Base-by-base conservation (phyloP, 2,888 invertebrate species). In the Prenolepis imparis region DNA sequence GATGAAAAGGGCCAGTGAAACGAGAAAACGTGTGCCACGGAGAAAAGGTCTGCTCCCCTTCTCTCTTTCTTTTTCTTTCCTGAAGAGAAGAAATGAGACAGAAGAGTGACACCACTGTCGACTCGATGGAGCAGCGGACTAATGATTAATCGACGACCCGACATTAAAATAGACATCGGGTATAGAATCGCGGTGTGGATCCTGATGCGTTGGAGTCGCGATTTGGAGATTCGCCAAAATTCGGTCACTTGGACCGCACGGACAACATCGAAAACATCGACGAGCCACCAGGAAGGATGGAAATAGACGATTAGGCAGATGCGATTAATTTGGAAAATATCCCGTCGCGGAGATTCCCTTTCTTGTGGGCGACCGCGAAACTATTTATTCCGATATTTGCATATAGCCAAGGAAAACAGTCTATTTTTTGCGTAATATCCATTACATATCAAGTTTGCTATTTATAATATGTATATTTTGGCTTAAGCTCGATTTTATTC, bases 151-250 rank as follows among this genome's bases (percentile, higher is more conserved):
- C 90, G 90, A 88, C 88, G 86, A 86, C 84, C 86, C 87, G 78
- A 84, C 88, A 91, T 92, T 89, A 90, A 93, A 92, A 93, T 93
- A 93, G 92, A 92, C 72, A 84, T 86, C 86, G 88, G 84, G 88
- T 86, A 90, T 87, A 84, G 87, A 90, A 90, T 88, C 89, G 48
- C 88, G 88, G 84, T 86, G 87, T 87, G 83, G 87, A 52, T 52
- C 87, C 85, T 84, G 90, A 86, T 88, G 88, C 86, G 88, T 87
- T 88, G 80, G 74, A 85, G 86, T 84, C 83, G 86, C 87, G 86
- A 88, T 87, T 90, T 92, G 92, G 92, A 89, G 39, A 52, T 18
- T 21, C 55, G 92, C 92, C 92, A 92, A 85, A 86, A 84, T 80
- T 74, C 72, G 73, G 36, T 83, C 83, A 82, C 85, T 86, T 85